phyloP scores from a whole-genome alignment of 2,113 vertebrate genomes.

The Ciconia stormi region DNA sequence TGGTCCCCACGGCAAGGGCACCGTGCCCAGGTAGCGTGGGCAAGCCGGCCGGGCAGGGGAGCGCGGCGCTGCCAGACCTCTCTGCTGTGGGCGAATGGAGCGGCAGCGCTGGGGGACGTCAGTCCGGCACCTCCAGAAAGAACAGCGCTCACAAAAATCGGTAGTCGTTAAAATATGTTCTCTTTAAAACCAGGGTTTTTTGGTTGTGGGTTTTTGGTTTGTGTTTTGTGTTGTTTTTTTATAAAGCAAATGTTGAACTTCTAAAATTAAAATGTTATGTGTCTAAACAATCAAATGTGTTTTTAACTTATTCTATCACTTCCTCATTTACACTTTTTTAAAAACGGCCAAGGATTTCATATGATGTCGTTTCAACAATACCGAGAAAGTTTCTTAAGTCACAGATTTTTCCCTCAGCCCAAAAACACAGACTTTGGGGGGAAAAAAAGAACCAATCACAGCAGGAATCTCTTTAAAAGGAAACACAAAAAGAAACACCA shows the following conservation, averaged over 20 bases:
- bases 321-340: neutral
- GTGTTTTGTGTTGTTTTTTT: neutral
- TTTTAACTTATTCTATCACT: neutral
- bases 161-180: neutral
- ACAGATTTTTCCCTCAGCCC: constrained; percentile 19
- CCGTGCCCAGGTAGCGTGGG: rapidly evolving
- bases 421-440: neutral
- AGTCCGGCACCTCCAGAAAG: neutral
- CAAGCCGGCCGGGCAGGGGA: neutral
- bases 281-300: neutral
- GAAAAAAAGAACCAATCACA: constrained; percentile 6
- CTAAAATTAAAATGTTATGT: neutral
- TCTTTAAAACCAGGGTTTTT: neutral
- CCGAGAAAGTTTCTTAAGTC: constrained; percentile 17
- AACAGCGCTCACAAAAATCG: rapidly evolving
- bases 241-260: neutral
- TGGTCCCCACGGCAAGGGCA: neutral
- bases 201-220: neutral
- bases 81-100: neutral
- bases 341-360: neutral
- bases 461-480: constrained; percentile 4
- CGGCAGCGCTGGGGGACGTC: rapidly evolving
- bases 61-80: neutral
- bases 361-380: neutral
- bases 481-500: neutral